Evolutionary conservation across 2,797 vertebrate species (phyloP).

Genomic region (Cephalopachus bancanus): DNA sequence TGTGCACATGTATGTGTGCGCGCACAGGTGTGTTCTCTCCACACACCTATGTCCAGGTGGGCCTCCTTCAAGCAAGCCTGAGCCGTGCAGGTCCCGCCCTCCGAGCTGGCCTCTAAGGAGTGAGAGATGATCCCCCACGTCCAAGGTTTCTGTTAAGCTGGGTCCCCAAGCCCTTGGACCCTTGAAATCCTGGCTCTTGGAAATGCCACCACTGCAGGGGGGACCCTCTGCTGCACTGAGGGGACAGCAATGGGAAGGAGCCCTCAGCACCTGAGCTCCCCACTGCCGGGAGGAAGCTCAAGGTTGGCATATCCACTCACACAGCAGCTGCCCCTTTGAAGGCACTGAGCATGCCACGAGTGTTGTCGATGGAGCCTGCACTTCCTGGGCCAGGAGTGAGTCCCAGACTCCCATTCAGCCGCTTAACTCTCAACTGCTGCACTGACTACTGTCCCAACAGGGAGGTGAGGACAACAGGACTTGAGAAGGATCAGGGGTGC

Average conservation of each 20-base stretch:
- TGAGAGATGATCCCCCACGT: background rate
- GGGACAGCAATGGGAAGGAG: background rate
- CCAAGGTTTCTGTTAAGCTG: background rate
- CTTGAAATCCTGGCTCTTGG: background rate
- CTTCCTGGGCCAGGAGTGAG: background rate
- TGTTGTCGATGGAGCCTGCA: background rate
- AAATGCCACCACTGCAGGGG: background rate
- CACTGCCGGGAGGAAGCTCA: background rate
- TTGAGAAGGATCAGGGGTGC: fast-evolving
- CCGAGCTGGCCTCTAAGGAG: background rate
- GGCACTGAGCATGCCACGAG: fast-evolving
- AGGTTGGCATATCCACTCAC: fast-evolving
- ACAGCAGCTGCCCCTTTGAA: background rate
- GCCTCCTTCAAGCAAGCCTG: background rate
- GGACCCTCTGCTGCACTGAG: background rate
- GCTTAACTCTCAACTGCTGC: fast-evolving
- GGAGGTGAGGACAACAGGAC: background rate
- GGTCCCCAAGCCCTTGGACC: background rate
- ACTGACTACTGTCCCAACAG: fast-evolving
- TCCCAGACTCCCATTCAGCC: fast-evolving
- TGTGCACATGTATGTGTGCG: fast-evolving
- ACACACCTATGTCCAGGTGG: background rate
- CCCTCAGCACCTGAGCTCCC: background rate
- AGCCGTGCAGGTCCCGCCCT: background rate
- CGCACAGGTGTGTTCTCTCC: too few species aligned